phyloP scores from a whole-genome alignment of 1,140 invertebrate genomes.

The Telenomus remus region DNA sequence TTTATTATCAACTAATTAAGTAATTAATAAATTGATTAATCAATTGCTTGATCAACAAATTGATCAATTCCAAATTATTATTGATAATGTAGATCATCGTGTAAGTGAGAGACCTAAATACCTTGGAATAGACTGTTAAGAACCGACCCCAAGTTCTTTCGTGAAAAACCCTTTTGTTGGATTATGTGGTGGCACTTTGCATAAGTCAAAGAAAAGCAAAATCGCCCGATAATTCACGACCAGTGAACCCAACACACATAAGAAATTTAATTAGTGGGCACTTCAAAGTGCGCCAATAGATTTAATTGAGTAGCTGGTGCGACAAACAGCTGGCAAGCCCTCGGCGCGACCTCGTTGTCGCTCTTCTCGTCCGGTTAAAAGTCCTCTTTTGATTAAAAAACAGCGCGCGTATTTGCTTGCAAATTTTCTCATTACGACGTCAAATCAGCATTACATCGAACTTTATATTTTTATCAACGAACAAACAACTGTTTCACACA shows the following conservation, averaged over 20 bases:
- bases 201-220: constrained; percentile 25
- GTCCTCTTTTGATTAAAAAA: constrained; percentile 26
- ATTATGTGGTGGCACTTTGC: constrained; percentile 12
- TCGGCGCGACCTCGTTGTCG: constrained; percentile 46
- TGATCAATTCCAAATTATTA: no score
- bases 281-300: constrained; percentile 39
- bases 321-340: constrained; percentile 41
- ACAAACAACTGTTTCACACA: not conserved
- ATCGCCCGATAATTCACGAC: constrained; percentile 18
- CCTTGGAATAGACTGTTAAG: no score
- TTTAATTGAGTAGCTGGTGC: constrained; percentile 45
- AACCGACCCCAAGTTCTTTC: no score
- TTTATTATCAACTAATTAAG: no score
- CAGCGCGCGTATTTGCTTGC: constrained; percentile 29
- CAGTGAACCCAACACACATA: constrained; percentile 28
- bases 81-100: no score
- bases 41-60: no score
- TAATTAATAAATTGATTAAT: no score
- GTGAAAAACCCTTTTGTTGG: no score
- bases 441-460: constrained; percentile 6
- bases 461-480: constrained; percentile 6
- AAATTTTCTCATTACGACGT: constrained; percentile 33
- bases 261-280: constrained; percentile 55
- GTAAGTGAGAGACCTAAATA: no score
- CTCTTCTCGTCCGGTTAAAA: constrained; percentile 22